Percentiles rank a stretch among this genome's conserved stretches.
These are phyloP conservation scores for Ictalurus punctatus DNA, from an alignment of 2,113 vertebrate species.

Conservation along the genomic window DNA sequence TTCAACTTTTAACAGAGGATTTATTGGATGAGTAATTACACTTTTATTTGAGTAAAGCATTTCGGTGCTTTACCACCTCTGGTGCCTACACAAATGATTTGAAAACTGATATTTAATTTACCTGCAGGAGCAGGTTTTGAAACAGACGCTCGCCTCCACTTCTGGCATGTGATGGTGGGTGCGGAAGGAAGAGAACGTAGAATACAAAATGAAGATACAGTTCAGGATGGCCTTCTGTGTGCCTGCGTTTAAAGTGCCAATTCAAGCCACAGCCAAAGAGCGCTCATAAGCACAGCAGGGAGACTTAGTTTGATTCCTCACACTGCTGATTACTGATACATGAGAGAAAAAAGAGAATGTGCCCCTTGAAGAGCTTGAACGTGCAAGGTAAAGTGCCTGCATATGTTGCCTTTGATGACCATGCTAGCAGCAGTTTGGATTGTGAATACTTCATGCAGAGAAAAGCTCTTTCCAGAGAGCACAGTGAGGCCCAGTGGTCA, in stretches of 20 bases:
- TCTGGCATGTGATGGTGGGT: slow-evolving; percentile 48
- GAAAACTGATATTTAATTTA: slow-evolving; percentile 19
- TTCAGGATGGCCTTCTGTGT: slow-evolving; percentile 62
- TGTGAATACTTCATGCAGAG: neutral
- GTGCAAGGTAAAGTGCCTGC: slow-evolving; percentile 31
- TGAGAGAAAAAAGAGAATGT: slow-evolving; percentile 1
- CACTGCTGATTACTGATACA: slow-evolving; percentile 40
- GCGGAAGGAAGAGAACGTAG: slow-evolving; percentile 61
- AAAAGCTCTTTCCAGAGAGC: slow-evolving; percentile 33
- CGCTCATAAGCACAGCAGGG: slow-evolving; percentile 41
- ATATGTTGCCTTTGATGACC: slow-evolving; percentile 28
- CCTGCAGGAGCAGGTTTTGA: slow-evolving; percentile 16
- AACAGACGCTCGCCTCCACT: slow-evolving; percentile 17
- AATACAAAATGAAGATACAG: slow-evolving; percentile 66
- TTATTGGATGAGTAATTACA: neutral
- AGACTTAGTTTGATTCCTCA: slow-evolving; percentile 55
- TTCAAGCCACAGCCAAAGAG: slow-evolving; percentile 56
- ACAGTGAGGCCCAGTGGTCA: slow-evolving; percentile 11
- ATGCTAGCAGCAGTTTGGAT: slow-evolving; percentile 8
- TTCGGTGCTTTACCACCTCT: neutral
- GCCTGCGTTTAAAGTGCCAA: slow-evolving; percentile 61
- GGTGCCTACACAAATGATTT: neutral
- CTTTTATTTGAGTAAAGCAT: neutral
- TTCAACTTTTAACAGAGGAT: neutral
- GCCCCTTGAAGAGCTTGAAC: neutral